Evolutionary conservation across 2,113 vertebrate genomes (phyloP).

Genomic region (Isurus oxyrinchus): DNA sequence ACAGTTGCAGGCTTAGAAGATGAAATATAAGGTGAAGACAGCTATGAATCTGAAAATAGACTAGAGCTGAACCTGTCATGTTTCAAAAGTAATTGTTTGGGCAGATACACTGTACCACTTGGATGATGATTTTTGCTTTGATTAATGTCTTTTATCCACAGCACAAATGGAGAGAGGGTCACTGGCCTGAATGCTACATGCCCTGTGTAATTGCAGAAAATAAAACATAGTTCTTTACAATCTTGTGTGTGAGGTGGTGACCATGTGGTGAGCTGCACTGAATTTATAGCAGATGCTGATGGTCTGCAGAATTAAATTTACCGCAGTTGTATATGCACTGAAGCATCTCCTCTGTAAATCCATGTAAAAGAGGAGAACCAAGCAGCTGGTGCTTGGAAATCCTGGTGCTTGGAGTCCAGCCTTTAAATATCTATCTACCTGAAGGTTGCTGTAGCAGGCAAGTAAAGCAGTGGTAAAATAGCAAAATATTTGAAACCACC

Average conservation of each 20-base stretch:
- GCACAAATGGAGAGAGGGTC: background rate
- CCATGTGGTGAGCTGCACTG: background rate
- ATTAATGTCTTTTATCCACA: background rate
- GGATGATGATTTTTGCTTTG: background rate
- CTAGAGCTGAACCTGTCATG: background rate
- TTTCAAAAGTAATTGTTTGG: background rate
- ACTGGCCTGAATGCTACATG: background rate
- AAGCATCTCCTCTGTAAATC: background rate
- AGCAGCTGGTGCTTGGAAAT: background rate
- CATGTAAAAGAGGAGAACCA: background rate
- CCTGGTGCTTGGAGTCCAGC: background rate
- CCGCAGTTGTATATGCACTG: background rate
- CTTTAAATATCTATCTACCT: background rate
- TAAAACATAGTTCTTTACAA: background rate
- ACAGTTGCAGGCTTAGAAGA: background rate
- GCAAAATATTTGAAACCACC: background rate
- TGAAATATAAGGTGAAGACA: background rate
- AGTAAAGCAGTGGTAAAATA: background rate
- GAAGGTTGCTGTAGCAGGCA: background rate
- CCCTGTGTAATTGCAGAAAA: background rate
- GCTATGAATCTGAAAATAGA: conserved; percentile 2
- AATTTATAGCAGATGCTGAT: background rate
- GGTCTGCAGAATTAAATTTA: background rate
- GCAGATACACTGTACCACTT: background rate
- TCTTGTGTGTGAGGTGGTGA: background rate